Percentiles rank a stretch among this genome's conserved stretches.
These are phyloP conservation scores for Enteromius trimaculatus DNA, from an alignment of 2,797 vertebrate genomes.

Conservation along the genomic window DNA sequence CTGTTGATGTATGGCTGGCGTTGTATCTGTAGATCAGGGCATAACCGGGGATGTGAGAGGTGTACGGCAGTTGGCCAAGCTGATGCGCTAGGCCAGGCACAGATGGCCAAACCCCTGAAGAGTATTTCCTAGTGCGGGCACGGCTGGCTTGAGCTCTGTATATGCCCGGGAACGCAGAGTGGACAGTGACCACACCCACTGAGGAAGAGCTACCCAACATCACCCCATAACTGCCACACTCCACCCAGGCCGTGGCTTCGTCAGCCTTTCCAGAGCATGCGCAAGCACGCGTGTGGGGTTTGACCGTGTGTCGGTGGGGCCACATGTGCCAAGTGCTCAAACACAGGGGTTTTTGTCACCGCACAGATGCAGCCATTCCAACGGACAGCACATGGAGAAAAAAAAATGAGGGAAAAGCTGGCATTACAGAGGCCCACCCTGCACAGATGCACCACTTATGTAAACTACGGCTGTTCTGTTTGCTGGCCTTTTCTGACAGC, in stretches of 20 bases:
- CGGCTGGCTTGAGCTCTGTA: slow-evolving; percentile 28
- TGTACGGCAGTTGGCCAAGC: slow-evolving; percentile 38
- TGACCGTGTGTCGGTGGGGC: slow-evolving; percentile 28
- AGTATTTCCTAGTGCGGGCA: slow-evolving; percentile 45
- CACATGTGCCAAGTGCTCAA: slow-evolving; percentile 49
- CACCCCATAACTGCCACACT: slow-evolving; percentile 39
- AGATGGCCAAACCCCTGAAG: slow-evolving; percentile 50
- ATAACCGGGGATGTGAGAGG: slow-evolving; percentile 36
- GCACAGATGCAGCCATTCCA: slow-evolving; percentile 52
- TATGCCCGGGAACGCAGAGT: slow-evolving; percentile 44
- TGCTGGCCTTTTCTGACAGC: slow-evolving; percentile 23
- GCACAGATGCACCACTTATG: slow-evolving; percentile 33
- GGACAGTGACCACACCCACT: slow-evolving; percentile 53
- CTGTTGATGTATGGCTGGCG: slow-evolving; percentile 12
- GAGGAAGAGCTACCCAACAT: slow-evolving; percentile 48
- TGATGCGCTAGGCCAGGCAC: slow-evolving; percentile 28
- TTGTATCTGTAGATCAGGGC: slow-evolving; percentile 23
- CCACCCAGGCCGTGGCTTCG: slow-evolving; percentile 42
- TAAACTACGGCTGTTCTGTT: slow-evolving; percentile 36
- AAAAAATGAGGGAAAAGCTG: slow-evolving; percentile 34
- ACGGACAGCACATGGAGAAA: slow-evolving; percentile 14
- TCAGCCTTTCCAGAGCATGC: slow-evolving; percentile 26
- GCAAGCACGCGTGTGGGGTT: slow-evolving; percentile 23
- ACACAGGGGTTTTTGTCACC: slow-evolving; percentile 53
- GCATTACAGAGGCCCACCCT: slow-evolving; percentile 30